Evolutionary conservation across 2,888 invertebrate genomes (phyloP).

Genomic region (Tinea semifulvella): DNA sequence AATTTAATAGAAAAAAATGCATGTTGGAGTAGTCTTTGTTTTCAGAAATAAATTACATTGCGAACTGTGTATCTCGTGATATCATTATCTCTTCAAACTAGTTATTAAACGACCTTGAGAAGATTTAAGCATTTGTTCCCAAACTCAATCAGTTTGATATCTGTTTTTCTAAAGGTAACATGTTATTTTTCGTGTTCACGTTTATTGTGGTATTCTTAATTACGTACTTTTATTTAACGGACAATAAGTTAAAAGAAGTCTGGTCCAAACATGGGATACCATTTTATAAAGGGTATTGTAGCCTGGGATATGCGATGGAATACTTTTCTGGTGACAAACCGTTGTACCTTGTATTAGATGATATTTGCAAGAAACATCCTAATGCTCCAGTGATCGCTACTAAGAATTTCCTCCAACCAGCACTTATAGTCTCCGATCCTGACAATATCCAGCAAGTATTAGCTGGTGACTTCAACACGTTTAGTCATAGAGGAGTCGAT

Average conservation of each 20-base stretch:
- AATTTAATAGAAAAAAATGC: too few relatives aligned
- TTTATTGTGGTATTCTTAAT: not conserved
- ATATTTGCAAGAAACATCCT: constrained; percentile 8
- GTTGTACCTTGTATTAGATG: not conserved
- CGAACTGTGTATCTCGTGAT: too few relatives aligned
- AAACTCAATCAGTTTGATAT: too few relatives aligned
- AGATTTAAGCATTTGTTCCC: too few relatives aligned
- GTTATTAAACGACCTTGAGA: too few relatives aligned
- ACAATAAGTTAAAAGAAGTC: not conserved
- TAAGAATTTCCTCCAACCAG: constrained; percentile 18
- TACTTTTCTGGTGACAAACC: not conserved
- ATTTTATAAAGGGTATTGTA: not conserved
- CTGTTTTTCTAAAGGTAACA: too few relatives aligned
- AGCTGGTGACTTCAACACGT: constrained; percentile 31
- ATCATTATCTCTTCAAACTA: too few relatives aligned
- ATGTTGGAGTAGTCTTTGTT: too few relatives aligned
- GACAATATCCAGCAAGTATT: constrained; percentile 31
- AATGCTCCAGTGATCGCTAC: constrained; percentile 9
- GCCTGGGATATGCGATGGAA: constrained; percentile 1
- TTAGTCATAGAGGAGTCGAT: constrained; percentile 31
- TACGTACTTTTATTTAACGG: not conserved
- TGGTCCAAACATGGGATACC: constrained; percentile 7
- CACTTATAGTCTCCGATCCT: constrained; percentile 30
- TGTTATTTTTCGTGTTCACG: not conserved
- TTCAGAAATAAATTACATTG: too few relatives aligned